Evolutionary conservation across 2,888 invertebrate species (phyloP), one percentile per base, ranked within the genome.

Genomic region (Liopterus haemorrhoidalis): DNA sequence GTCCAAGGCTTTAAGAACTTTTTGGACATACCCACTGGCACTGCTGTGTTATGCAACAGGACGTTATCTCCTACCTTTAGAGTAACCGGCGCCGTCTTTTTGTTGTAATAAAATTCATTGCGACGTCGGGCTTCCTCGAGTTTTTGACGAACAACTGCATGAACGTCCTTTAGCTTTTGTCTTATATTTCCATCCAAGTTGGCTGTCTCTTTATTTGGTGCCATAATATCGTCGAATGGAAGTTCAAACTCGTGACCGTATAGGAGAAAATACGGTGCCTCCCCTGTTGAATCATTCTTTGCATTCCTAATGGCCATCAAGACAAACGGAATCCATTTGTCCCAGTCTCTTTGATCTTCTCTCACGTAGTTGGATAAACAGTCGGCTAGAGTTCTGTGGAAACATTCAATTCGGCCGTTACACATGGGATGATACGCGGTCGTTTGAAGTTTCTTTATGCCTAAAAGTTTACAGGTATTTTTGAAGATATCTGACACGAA

Each of bases 371-470:
- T 19, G n/a, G 35, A 35, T 18, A 35, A 16, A 19, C 35, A 35
- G n/a, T 35, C 19, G 11, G 18, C 21, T 20, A 35, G 14, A n/a
- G 35, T 35, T 21, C 20, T 8, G 35, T 35, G 35, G 35, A 35
- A 35, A n/a, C 18, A n/a, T 18, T 35, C 35, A 14, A 35, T 15
- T 19, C 35, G 9, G 19, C 35, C 35, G 21, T 35, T 32, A 18
- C 32, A 32, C 32, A 32, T 15, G n/a, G 32, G 32, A 12, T 32
- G 32, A 41, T 59, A 60, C 2, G 58, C 44, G 0, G 57, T 53
- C 2, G 59, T 61, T 27, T 53, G 50, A 5, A 58, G 19, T 38
- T 53, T 55, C 12, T 51, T 35, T 4, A 61, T 57, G 1, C 49
- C 40, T 11, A 62, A 36, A 8, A 52, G 22, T n/a, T 32, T 32